A percentile compares a stretch with the other conserved stretches of the same genome.
Evolutionary conservation across 2,888 invertebrate genomes (phyloP).

Genomic region (Macrosoma leucophasiata): DNA sequence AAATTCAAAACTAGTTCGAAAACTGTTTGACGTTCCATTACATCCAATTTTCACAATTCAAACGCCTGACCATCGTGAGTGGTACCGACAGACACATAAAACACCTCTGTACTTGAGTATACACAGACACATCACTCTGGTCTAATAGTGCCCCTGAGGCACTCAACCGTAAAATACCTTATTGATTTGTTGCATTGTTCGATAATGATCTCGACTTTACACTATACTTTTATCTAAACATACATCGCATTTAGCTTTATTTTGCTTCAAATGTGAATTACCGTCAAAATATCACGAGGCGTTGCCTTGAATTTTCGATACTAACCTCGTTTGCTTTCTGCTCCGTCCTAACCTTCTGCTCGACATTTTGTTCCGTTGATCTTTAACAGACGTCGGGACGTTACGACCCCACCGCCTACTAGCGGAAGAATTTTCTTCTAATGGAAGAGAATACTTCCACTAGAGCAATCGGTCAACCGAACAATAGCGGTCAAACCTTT

Average conservation of each 20-base stretch:
- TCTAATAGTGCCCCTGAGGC: no score
- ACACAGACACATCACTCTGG: no score
- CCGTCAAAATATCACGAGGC: slow-evolving; percentile 25
- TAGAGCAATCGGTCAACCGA: no score
- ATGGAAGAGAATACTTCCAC: no score
- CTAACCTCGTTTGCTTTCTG: slow-evolving; percentile 22
- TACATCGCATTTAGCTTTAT: slow-evolving; percentile 18
- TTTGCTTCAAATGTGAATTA: slow-evolving; percentile 13
- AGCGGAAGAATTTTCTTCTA: no score
- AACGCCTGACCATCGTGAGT: no score
- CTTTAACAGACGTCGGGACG: no score
- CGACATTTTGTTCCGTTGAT: slow-evolving; percentile 7
- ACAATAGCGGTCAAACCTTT: no score
- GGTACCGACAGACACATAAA: no score
- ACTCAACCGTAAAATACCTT: slow-evolving; percentile 26
- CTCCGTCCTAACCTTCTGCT: slow-evolving; percentile 13
- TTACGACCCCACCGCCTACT: no score
- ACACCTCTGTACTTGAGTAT: no score
- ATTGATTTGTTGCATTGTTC: slow-evolving; percentile 52
- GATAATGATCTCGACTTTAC: slow-evolving; percentile 46
- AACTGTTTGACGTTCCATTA: slow-evolving; percentile 31
- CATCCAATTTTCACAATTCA: slow-evolving; percentile 36
- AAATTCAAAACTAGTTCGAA: slow-evolving; percentile 39
- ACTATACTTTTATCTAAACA: slow-evolving; percentile 31
- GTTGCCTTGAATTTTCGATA: slow-evolving; percentile 44